Conservation (phyloP, 1,140 invertebrate genomes). For the Drosophila rhopaloa region DNA sequence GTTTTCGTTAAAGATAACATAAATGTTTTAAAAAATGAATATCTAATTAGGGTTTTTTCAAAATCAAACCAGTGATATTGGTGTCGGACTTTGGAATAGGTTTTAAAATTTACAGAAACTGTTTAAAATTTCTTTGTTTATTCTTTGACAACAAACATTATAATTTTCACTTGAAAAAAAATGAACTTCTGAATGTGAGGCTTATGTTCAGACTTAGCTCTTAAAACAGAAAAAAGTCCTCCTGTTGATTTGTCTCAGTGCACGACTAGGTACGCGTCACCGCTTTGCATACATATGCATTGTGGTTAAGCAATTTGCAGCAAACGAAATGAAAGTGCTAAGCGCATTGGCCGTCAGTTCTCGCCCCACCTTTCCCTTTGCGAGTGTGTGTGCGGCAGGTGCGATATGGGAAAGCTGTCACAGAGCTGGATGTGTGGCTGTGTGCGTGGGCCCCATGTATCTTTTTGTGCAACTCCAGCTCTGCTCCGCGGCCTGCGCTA, state of each 20-base stretch:
- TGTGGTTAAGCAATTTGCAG: slow-evolving; percentile 80
- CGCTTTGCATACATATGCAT: slow-evolving; percentile 66
- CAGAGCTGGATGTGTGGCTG: slow-evolving; percentile 24
- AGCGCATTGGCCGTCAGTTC: slow-evolving; percentile 72
- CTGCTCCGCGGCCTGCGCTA: slow-evolving; percentile 67
- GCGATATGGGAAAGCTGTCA: slow-evolving; percentile 73
- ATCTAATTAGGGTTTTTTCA: no score
- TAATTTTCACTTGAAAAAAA: no score
- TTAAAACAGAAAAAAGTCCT: neutral
- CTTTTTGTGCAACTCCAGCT: slow-evolving; percentile 49
- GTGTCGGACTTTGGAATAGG: no score
- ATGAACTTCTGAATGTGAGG: no score
- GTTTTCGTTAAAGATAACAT: no score
- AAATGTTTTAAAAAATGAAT: neutral
- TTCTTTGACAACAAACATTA: neutral
- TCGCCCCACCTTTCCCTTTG: slow-evolving; percentile 10
- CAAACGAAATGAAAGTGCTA: slow-evolving; percentile 80
- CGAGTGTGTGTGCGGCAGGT: slow-evolving; percentile 64
- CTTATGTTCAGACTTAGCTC: no score
- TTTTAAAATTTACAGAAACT: no score
- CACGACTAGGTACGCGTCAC: slow-evolving; percentile 10
- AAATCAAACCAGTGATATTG: no score
- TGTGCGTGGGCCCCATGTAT: slow-evolving; percentile 19
- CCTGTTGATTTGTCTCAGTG: neutral
- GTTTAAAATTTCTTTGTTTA: neutral